Percentiles rank a stretch among this genome's conserved stretches.
Conservation (phyloP, 2,113 vertebrate species). For the Pandion haliaetus region DNA sequence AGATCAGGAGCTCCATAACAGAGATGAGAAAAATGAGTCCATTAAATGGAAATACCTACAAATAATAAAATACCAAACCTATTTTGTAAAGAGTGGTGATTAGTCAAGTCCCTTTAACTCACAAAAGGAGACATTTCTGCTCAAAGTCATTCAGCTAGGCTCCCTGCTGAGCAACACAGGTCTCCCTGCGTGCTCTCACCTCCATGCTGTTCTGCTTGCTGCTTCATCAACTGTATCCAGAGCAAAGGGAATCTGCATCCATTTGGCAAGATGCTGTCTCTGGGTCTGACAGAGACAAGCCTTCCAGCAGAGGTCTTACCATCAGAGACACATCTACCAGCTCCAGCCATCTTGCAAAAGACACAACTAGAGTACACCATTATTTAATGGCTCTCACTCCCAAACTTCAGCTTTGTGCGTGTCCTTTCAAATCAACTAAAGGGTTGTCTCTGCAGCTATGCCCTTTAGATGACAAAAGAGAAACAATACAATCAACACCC, state of each 20-base stretch:
- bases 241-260: background rate
- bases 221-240: background rate
- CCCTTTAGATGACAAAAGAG: background rate
- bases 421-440: background rate
- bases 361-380: background rate
- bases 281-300: background rate
- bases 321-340: background rate
- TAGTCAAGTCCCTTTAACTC: background rate
- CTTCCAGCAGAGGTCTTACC: background rate
- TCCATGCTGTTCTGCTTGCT: background rate
- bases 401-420: background rate
- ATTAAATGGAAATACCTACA: background rate
- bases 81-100: background rate
- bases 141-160: background rate
- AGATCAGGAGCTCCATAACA: background rate
- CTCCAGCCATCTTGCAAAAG: background rate
- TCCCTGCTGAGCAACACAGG: background rate
- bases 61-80: background rate
- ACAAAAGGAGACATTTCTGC: background rate
- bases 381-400: background rate
- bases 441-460: background rate
- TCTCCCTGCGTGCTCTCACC: background rate
- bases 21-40: background rate
- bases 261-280: background rate
- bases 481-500: background rate